A percentile compares a stretch with the other conserved stretches of the same genome.
phyloP scores from a whole-genome alignment of 2,797 vertebrate species.

The Eremophila alpestris region DNA sequence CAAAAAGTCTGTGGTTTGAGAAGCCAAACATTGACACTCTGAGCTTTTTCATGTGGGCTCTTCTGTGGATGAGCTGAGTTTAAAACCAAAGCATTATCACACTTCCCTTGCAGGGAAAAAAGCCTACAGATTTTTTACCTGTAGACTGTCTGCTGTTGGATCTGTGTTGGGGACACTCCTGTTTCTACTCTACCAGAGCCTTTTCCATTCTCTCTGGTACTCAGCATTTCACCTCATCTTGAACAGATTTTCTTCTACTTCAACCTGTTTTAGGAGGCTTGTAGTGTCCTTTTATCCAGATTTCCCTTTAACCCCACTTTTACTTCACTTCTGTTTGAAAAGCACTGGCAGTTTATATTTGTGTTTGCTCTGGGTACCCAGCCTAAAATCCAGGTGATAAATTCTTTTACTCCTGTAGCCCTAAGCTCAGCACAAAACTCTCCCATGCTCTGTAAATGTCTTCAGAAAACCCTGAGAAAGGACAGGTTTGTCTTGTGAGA shows the following conservation, averaged over 20 bases:
- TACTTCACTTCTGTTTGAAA: background rate
- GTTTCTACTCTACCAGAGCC: background rate
- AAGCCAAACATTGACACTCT: background rate
- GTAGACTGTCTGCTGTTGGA: background rate
- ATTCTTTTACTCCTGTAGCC: background rate
- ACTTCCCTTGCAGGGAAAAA: accelerated
- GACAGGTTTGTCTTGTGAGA: background rate
- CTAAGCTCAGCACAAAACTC: background rate
- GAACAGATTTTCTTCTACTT: background rate
- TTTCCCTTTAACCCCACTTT: background rate
- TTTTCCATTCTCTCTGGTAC: background rate
- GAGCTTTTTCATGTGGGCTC: background rate
- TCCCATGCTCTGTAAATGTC: background rate
- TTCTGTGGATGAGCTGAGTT: background rate
- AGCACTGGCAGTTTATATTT: background rate
- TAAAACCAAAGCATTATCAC: background rate
- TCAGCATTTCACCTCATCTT: background rate
- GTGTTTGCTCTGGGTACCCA: background rate
- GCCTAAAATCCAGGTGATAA: background rate
- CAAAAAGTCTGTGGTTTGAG: background rate
- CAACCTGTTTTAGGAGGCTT: accelerated
- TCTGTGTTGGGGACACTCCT: accelerated
- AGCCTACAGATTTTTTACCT: background rate
- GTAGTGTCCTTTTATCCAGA: background rate
- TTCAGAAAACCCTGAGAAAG: background rate